Conservation (phyloP, 2,113 vertebrate genomes). For the Antigone vipio region DNA sequence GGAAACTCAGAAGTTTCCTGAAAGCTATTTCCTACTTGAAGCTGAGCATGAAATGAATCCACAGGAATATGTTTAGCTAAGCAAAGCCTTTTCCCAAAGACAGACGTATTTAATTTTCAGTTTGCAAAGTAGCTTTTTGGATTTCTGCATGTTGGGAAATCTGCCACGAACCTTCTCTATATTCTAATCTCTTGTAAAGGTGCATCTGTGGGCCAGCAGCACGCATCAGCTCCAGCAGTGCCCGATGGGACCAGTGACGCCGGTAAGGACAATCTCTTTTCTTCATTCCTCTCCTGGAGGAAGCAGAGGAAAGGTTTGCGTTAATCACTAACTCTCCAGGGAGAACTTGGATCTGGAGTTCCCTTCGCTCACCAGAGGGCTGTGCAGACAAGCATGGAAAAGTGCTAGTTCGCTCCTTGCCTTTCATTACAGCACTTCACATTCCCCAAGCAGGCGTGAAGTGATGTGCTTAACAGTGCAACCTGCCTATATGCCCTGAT, state of each 20-base stretch:
- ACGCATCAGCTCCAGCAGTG: neutral
- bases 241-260: fast-evolving
- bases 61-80: neutral
- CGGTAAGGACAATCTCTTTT: neutral
- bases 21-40: neutral
- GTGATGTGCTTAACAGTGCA: neutral
- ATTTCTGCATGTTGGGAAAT: neutral
- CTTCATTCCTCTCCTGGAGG: neutral
- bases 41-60: neutral
- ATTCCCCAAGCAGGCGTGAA: neutral
- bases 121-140: neutral
- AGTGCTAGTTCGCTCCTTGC: neutral
- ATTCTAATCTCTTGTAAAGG: neutral
- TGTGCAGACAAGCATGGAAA: neutral
- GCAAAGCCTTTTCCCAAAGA: neutral
- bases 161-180: neutral
- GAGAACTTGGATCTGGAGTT: neutral
- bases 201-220: neutral
- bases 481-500: neutral
- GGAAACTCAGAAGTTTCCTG: neutral
- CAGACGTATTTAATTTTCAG: neutral
- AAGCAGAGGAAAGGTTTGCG: neutral
- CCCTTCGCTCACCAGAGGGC: neutral
- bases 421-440: neutral
- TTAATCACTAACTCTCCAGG: neutral